A percentile compares a stretch with the other conserved stretches of the same genome.
Conservation (phyloP, 2,888 invertebrate genomes). For the Synergus gifuensis region DNA sequence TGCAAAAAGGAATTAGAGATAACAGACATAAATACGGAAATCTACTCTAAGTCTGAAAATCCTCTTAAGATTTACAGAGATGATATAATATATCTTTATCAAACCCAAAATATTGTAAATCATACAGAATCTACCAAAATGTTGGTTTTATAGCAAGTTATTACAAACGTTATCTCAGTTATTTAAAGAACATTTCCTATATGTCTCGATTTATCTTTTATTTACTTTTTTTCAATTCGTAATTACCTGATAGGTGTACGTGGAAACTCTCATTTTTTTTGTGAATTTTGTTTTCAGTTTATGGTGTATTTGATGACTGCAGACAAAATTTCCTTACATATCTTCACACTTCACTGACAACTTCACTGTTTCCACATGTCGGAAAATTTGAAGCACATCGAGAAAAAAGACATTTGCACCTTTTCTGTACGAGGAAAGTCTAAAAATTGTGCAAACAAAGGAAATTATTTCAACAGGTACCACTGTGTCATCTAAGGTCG, state of each 20-base stretch:
- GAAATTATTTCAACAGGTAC: slow-evolving; percentile 5
- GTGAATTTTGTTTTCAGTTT: neutral
- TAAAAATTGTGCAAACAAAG: slow-evolving; percentile 1
- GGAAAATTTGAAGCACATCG: neutral
- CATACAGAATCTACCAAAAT: neutral
- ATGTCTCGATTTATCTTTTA: no score
- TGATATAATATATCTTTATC: neutral
- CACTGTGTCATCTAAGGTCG: slow-evolving; percentile 12
- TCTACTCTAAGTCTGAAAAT: neutral
- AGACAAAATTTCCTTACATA: neutral
- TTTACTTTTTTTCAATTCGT: neutral
- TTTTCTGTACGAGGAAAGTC: neutral
- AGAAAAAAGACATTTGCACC: neutral
- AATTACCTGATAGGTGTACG: slow-evolving; percentile 26
- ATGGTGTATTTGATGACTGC: neutral
- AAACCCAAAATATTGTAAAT: neutral
- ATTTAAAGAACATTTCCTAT: no score
- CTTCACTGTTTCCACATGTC: slow-evolving; percentile 8
- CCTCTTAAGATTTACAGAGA: neutral
- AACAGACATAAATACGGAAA: neutral
- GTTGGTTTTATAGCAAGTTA: no score
- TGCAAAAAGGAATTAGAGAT: neutral
- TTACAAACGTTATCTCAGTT: no score
- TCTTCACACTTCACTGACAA: neutral
- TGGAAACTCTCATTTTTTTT: slow-evolving; percentile 3